Percentiles rank a stretch among this genome's conserved stretches.
These are phyloP conservation scores for Podarcis cretensis DNA, from an alignment of 2,113 vertebrate species.

Conservation along the genomic window DNA sequence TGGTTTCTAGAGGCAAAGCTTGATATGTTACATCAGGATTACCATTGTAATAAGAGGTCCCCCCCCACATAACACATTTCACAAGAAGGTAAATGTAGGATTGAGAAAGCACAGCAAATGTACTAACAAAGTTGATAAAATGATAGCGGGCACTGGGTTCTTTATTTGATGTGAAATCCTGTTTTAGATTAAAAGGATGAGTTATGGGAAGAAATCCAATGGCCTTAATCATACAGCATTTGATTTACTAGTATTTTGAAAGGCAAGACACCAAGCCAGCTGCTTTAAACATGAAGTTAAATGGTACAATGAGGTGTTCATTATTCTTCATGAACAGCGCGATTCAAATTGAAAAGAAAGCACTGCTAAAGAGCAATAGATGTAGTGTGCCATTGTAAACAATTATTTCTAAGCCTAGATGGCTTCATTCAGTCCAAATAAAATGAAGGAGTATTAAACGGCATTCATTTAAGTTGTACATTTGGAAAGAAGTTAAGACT, in stretches of 20 bases:
- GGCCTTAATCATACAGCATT: slow-evolving; percentile 25
- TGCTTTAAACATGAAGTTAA: slow-evolving; percentile 38
- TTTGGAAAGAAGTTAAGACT: slow-evolving; percentile 43
- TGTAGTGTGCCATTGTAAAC: slow-evolving; percentile 55
- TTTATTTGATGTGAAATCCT: slow-evolving; percentile 51
- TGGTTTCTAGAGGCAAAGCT: slow-evolving; percentile 22
- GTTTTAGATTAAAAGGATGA: slow-evolving; percentile 43
- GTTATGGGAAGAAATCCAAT: slow-evolving; percentile 26
- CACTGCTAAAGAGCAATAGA: slow-evolving; percentile 51
- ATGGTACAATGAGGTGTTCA: background rate
- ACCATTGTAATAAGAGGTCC: background rate
- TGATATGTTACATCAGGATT: slow-evolving; percentile 22
- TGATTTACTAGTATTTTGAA: slow-evolving; percentile 34
- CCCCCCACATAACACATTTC: background rate
- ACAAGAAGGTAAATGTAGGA: slow-evolving; percentile 18
- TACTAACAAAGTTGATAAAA: slow-evolving; percentile 9
- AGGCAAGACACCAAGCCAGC: slow-evolving; percentile 20
- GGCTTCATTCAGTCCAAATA: slow-evolving; percentile 51
- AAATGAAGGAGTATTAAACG: slow-evolving; percentile 48
- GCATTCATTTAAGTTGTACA: background rate
- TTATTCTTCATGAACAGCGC: slow-evolving; percentile 58
- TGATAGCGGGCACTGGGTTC: slow-evolving; percentile 37
- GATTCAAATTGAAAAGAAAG: slow-evolving; percentile 59
- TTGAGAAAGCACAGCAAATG: slow-evolving; percentile 23
- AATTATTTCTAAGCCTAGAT: slow-evolving; percentile 61